Percentiles rank a stretch among this genome's conserved stretches.
Conservation (phyloP, 1,140 invertebrate genomes). For the Drosophila seguyi region DNA sequence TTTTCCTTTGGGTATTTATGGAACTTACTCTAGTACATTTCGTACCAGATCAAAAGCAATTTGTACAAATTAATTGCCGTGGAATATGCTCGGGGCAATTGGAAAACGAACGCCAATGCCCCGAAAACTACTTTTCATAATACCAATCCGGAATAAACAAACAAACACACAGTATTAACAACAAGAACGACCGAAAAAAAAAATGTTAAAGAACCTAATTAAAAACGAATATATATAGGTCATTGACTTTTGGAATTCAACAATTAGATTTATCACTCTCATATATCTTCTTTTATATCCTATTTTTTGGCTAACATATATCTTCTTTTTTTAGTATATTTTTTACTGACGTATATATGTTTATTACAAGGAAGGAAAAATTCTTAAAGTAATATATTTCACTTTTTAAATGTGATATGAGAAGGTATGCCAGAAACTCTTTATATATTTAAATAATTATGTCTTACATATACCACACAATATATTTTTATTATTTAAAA, state of each 20-base stretch:
- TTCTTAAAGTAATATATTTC: too few relatives aligned
- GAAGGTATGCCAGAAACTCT: too few relatives aligned
- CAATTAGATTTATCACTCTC: neutral
- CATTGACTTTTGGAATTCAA: neutral
- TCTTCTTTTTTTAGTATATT: too few relatives aligned
- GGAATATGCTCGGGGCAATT: conserved; percentile 15
- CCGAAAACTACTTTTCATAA: conserved; percentile 11
- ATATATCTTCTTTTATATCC: neutral
- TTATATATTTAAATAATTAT: too few relatives aligned
- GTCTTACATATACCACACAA: too few relatives aligned
- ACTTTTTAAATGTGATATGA: too few relatives aligned
- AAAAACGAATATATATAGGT: neutral
- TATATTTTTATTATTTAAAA: too few relatives aligned
- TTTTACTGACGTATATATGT: too few relatives aligned
- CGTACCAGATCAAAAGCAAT: conserved; percentile 48
- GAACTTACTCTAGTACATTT: conserved; percentile 28
- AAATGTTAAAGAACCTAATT: neutral
- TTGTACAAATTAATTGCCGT: conserved; percentile 47
- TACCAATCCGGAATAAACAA: conserved; percentile 21
- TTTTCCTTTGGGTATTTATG: conserved; percentile 25
- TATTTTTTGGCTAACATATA: too few relatives aligned
- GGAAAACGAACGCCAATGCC: conserved; percentile 18
- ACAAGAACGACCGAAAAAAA: neutral
- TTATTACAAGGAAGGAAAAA: too few relatives aligned
- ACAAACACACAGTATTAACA: conserved; percentile 6